Base-by-base conservation (phyloP, 2,797 vertebrate genomes). In the Anniella stebbinsi region DNA sequence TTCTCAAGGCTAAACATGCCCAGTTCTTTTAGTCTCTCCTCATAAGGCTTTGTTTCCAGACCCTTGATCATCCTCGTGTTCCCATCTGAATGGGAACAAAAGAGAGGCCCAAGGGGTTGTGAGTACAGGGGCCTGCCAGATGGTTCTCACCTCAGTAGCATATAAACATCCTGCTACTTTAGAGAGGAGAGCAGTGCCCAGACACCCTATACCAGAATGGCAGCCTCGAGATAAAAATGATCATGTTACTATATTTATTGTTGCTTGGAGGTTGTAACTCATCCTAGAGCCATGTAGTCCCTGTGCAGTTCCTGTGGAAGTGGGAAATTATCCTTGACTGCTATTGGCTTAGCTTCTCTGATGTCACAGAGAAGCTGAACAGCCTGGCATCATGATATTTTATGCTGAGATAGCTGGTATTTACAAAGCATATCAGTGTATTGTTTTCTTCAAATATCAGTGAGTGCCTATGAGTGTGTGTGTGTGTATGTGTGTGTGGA, bases 361-460 rank as follows among this genome's bases (percentile, higher is more conserved):
- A 75, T 38, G 70, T 86, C 84, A 75, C 23, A 86, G 72, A 86
- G 63, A 48, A 41, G 36, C 66, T 89, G 80, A 3, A 12, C 15
- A 83, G 12, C 1, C 25, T 1, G 9, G 38, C 2, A 36, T 18
- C 30, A n/a, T 51, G 30, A 28, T n/a, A 15, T n/a, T n/a, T 54
- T 25, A 13, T 2, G 0, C 12, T 0, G 36, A 77, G 21, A 28
- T 28, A 33, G 21, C 63, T 28, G 63, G 51, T 33, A 51, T 17
- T 33, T 69, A 21, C 28, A 51, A 54, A 36, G 21, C 15, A 17
- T 28, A 89, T 82, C 60, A 91, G 30, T 70, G 54, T 18, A 48
- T 25, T 85, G 91, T 69, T 45, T 69, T 76, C 86, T 70, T 57
- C 92, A 70, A 67, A 88, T 69, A 78, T 93, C 67, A n/a, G 85